Evolutionary conservation across 2,888 invertebrate genomes (phyloP), one percentile per base, ranked within the genome.

Genomic region (Hemithea aestivaria): DNA sequence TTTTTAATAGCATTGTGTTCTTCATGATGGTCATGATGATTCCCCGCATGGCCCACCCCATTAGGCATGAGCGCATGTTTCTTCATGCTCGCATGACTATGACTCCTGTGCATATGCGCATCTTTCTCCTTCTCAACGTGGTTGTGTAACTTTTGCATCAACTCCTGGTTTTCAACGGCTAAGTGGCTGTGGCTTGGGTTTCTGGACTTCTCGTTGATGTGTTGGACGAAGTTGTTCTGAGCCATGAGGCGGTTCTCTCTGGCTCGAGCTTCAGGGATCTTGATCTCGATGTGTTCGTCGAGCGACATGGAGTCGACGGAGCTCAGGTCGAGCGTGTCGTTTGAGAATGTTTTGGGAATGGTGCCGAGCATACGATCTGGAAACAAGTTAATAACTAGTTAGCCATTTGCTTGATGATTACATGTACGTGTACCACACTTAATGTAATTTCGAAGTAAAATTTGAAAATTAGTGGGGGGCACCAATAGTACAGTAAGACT

Each of bases 291-390:
- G 58, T 90, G 90, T 41, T 89, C 89, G 53, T 88, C 89, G 39
- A 85, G 62, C 1, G 90, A 91, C 61, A 90, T 88, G 35, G 90
- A 90, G 53, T 91, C 91, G 31, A 91, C 87, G 27, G 91, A 91
- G 54, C 90, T 91, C 40, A 87, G 62, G 54, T 88, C 88, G 34
- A 91, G 68, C 2, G 91, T 91, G 53, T 90, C 91, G 54, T 91
- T 90, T 51, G 90, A 90, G 66, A 88, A 82, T 7, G 83, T 76
- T 54, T 87, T 87, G 45, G 87, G 88, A 56, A 87, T 87, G 38
- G 83, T 82, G 47, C 87, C 87, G 39, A 87, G 62, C 73, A 87
- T 76, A 45, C 85, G 84, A 67, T 87, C 87, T 87, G 76, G 1
- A 75, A 73, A 11, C 3, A 22, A n/a, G n/a, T n/a, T n/a, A n/a